Evolutionary conservation across 2,888 invertebrate genomes (phyloP).

Genomic region (Pachymerium ferrugineum): DNA sequence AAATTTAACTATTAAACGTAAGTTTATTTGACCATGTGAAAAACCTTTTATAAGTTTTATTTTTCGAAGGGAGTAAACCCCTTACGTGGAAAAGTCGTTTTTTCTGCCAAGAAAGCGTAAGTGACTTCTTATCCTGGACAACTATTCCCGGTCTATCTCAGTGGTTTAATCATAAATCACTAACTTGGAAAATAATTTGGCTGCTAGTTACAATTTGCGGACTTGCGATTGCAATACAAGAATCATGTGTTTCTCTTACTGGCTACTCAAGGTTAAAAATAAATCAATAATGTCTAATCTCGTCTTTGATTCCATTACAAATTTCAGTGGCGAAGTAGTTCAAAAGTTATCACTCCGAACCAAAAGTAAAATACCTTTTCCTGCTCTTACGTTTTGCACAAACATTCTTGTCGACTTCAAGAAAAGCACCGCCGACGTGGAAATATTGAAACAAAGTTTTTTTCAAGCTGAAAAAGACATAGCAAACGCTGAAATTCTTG

Average conservation of each 20-base stretch:
- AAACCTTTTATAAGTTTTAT: too few relatives aligned
- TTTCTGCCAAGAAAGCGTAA: neutral
- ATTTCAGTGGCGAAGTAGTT: neutral
- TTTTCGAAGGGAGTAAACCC: too few relatives aligned
- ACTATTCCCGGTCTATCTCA: conserved; percentile 14
- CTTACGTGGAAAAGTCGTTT: neutral
- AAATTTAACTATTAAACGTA: too few relatives aligned
- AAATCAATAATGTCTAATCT: too few relatives aligned
- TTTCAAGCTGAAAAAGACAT: neutral
- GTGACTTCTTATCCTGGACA: neutral
- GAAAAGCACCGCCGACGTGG: neutral
- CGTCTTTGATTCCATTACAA: too few relatives aligned
- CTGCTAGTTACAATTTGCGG: neutral
- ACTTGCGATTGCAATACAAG: neutral
- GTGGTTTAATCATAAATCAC: conserved; percentile 3
- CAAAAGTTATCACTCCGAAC: neutral
- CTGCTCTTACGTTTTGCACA: conserved; percentile 20
- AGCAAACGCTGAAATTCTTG: neutral
- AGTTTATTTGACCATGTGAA: too few relatives aligned
- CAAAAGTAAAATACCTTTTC: neutral
- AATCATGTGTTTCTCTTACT: neutral
- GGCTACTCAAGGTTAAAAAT: neutral
- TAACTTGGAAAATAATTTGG: conserved; percentile 11
- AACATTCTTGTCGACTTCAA: conserved; percentile 22
- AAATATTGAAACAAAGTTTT: too few relatives aligned